Evolutionary conservation across 2,888 invertebrate genomes (phyloP), one percentile per base, ranked within the genome.

Genomic region (Sepiola atlantica): DNA sequence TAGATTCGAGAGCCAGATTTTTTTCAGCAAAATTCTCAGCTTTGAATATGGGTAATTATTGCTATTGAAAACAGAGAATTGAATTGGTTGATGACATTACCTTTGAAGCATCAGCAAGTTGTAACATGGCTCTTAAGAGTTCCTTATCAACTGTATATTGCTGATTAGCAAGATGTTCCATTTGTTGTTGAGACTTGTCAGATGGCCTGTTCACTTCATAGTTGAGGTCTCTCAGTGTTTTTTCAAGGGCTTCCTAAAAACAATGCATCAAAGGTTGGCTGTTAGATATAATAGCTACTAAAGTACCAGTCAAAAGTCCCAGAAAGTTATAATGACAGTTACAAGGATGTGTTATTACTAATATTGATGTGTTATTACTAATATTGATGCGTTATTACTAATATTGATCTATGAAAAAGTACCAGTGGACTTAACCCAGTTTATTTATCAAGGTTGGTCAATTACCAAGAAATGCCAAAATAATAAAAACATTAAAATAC

Each of bases 31-130:
- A n/a, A n/a, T n/a, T n/a, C n/a, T n/a, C n/a, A n/a, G n/a, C n/a
- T n/a, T 8, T 90, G 28, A 90, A 90, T 90, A n/a, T n/a, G 24
- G 8, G 90, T 8, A n/a, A n/a, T n/a, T n/a, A 90, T 90, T 24
- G 90, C 90, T 91, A 45, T 45, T 21, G 24, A 21, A 20, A 61
- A 61, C 24, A 24, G 61, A 21, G 21, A 45, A 54, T n/a, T 21
- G 6, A 91, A 20, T n/a, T 14, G 35, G 61, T 21, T 92, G 24
- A 35, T 91, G 24, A 35, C 77, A 97, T 98, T 98, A 98, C 98
- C 98, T 99, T 99, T 96, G 99, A 99, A 98, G 99, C 98, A 97
- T 98, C 98, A 95, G 99, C 99, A 96, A 99, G 97, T 97, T 99
- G 98, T 95, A 98, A 98, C 97, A 99, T 98, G 94, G 99, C 98